These are phyloP conservation scores for Lampris incognitus DNA, from an alignment of 2,113 vertebrate genomes.

Conservation along the genomic window DNA sequence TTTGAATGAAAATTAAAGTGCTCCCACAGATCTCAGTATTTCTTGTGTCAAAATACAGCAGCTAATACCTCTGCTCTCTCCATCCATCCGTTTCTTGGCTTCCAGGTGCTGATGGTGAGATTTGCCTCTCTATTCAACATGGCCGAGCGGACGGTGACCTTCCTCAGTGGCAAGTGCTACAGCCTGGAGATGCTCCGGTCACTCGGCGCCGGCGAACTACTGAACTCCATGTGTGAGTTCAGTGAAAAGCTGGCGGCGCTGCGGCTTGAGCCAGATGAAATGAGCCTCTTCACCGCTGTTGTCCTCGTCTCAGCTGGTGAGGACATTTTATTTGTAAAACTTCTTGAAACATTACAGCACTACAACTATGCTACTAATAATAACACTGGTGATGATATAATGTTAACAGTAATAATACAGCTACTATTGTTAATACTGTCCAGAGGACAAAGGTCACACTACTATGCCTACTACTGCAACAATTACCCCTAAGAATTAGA, in stretches of 20 bases:
- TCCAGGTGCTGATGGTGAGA: conserved; percentile 96
- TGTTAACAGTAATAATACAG: too few relatives aligned
- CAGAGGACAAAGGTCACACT: too few relatives aligned
- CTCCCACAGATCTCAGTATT: neutral
- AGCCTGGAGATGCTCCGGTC: conserved; percentile 90
- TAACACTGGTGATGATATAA: too few relatives aligned
- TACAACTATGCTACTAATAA: too few relatives aligned
- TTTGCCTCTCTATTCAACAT: conserved; percentile 95
- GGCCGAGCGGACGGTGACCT: conserved; percentile 92
- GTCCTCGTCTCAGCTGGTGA: conserved; percentile 98
- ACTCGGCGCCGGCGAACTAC: conserved; percentile 94
- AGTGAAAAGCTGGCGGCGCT: conserved; percentile 94
- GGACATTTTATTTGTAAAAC: conserved; percentile 20
- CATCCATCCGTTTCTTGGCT: conserved; percentile 25
- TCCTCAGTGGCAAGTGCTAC: conserved; percentile 93
- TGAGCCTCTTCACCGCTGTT: conserved; percentile 96
- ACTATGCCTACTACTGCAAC: neutral
- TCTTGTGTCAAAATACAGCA: neutral
- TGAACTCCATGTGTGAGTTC: conserved; percentile 98
- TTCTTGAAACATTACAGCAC: too few relatives aligned
- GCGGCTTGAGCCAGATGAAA: conserved; percentile 92
- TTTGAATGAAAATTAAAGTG: conserved; percentile 21
- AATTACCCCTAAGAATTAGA: too few relatives aligned
- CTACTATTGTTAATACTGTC: too few relatives aligned
- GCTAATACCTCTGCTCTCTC: neutral